These are phyloP conservation scores for Thereva unica DNA, from an alignment of 2,888 invertebrate species.

Conservation along the genomic window DNA sequence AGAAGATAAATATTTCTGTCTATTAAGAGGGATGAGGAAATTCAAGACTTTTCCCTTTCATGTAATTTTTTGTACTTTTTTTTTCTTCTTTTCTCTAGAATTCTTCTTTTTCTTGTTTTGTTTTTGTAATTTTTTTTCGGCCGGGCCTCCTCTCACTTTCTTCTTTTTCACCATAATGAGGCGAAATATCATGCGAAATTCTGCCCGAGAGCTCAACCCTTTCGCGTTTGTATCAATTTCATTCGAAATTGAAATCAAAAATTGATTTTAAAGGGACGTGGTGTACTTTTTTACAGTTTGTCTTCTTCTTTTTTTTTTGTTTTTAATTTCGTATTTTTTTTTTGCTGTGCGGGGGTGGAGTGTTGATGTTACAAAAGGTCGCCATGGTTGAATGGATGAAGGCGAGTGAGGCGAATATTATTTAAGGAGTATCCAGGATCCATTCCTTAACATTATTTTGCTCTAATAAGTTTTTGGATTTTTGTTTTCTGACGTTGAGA, in stretches of 20 bases:
- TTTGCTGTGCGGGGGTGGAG: background rate
- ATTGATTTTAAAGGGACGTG: conserved; percentile 26
- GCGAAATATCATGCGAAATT: conserved; percentile 29
- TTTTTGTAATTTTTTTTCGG: background rate
- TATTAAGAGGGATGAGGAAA: conserved; percentile 33
- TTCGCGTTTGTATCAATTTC: conserved; percentile 31
- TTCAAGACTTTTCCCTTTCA: conserved; percentile 34
- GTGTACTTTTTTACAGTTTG: background rate
- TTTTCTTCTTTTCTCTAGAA: conserved; percentile 4
- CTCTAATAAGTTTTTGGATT: too few relatives aligned
- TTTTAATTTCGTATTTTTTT: conserved; percentile 23
- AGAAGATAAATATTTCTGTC: conserved; percentile 33
- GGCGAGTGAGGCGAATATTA: conserved; percentile 26
- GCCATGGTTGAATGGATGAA: conserved; percentile 15
- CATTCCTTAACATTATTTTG: too few relatives aligned
- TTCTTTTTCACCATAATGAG: conserved; percentile 24
- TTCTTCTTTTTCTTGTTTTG: conserved; percentile 12
- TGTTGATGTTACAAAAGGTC: conserved; percentile 15
- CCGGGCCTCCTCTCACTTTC: too few relatives aligned
- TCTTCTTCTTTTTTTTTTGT: conserved; percentile 8
- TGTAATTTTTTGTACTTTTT: conserved; percentile 12
- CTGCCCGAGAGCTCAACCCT: conserved; percentile 6
- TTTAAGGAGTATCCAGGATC: background rate
- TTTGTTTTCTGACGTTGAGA: too few relatives aligned
- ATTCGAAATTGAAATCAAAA: conserved; percentile 33